Conservation (phyloP, 92 coral and sea anemone genomes). For the Epizoanthus illoricatus region DNA sequence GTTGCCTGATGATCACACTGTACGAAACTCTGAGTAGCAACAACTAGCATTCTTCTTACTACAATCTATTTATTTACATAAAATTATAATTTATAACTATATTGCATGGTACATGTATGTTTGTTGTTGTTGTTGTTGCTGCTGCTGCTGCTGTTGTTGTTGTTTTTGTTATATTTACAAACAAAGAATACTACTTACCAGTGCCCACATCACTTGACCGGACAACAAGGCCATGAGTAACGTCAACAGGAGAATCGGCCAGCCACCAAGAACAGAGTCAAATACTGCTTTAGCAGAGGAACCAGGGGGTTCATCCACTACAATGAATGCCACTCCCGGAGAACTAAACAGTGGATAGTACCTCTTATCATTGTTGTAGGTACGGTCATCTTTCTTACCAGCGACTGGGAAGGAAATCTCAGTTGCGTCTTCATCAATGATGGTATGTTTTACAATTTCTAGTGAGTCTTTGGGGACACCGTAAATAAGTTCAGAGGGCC, state of each 20-base stretch:
- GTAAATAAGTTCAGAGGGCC: slow-evolving; percentile 64
- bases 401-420: slow-evolving; percentile 89
- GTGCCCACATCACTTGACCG: slow-evolving; percentile 94
- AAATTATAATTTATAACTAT: no score
- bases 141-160: no score
- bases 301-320: slow-evolving; percentile 82
- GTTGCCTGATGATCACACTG: no score
- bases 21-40: no score
- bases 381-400: slow-evolving; percentile 81
- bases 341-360: slow-evolving; percentile 83
- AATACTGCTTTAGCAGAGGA: slow-evolving; percentile 86
- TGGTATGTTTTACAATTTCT: slow-evolving; percentile 51
- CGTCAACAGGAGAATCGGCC: slow-evolving; percentile 88
- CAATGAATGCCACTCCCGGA: slow-evolving; percentile 94
- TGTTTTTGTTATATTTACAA: no score
- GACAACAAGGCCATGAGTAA: slow-evolving; percentile 91
- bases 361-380: slow-evolving; percentile 63
- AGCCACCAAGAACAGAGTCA: slow-evolving; percentile 81
- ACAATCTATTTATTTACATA: no score
- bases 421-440: slow-evolving; percentile 30
- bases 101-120: no score
- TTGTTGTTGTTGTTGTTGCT: no score
- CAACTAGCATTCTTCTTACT: no score
- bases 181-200: slow-evolving; percentile 59
- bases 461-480: slow-evolving; percentile 38